Evolutionary conservation across 2,797 vertebrate genomes (phyloP).

Genomic region (Melanogrammus aeglefinus): DNA sequence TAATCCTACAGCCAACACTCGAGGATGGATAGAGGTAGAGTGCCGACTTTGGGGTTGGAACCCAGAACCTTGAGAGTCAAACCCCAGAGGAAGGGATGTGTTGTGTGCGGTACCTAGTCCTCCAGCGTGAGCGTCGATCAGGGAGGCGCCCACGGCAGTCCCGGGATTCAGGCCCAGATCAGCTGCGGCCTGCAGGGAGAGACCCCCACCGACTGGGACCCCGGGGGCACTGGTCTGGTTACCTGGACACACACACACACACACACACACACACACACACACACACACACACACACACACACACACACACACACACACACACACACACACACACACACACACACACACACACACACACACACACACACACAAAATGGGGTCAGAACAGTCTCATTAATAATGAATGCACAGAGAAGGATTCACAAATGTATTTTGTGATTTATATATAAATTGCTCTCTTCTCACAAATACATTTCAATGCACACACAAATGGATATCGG

Average conservation of each 20-base stretch:
- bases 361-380: too few species aligned
- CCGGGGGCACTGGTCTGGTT: conserved; percentile 81
- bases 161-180: conserved; percentile 82
- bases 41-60: neutral
- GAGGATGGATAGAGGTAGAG: neutral
- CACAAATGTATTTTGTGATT: too few species aligned
- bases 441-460: too few species aligned
- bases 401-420: too few species aligned
- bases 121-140: conserved; percentile 95
- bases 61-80: neutral
- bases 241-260: conserved; percentile 67
- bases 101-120: conserved; percentile 80
- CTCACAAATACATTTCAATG: too few species aligned
- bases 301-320: neutral
- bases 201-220: conserved; percentile 78
- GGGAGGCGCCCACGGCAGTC: conserved; percentile 86
- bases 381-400: too few species aligned
- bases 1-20: neutral
- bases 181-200: conserved; percentile 79
- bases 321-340: neutral
- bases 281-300: neutral
- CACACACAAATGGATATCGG: too few species aligned
- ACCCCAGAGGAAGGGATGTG: neutral
- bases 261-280: too few species aligned
- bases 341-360: neutral